Evolutionary conservation across 2,888 invertebrate species (phyloP).

Genomic region (Pyrrhosoma nymphula): DNA sequence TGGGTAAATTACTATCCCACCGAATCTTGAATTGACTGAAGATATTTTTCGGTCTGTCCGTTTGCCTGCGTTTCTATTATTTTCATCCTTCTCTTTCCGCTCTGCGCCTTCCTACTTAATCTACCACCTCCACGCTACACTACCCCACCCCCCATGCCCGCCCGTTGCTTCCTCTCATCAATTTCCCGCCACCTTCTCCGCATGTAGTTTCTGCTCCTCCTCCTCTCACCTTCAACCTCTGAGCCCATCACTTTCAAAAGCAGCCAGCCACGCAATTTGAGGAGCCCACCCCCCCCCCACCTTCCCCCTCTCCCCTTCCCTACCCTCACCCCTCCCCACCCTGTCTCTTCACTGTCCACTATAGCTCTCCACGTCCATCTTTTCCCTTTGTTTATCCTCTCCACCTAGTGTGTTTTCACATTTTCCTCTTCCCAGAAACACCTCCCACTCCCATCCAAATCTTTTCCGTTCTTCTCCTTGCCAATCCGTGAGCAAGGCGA

Average conservation of each 20-base stretch:
- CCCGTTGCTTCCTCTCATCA: slow-evolving; percentile 35
- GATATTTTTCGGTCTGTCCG: neutral
- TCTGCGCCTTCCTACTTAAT: too few relatives aligned
- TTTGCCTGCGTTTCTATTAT: too few relatives aligned
- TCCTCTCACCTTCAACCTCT: neutral
- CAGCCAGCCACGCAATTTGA: neutral
- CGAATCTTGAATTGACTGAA: neutral
- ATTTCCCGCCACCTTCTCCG: slow-evolving; percentile 21
- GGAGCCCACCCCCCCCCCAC: neutral
- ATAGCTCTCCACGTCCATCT: neutral
- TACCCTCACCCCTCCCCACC: too few relatives aligned
- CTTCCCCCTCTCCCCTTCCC: neutral
- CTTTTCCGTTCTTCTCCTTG: neutral
- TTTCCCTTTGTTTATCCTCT: neutral
- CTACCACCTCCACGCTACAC: neutral
- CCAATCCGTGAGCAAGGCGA: neutral
- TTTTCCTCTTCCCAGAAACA: neutral
- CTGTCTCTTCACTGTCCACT: too few relatives aligned
- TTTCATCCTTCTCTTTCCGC: too few relatives aligned
- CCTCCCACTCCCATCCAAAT: neutral
- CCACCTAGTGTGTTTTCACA: neutral
- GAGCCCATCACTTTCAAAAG: neutral
- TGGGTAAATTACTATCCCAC: too few relatives aligned
- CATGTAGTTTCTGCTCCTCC: neutral
- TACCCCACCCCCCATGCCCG: neutral